Conservation (phyloP, 2,888 invertebrate genomes). For the Omphaloscelis lunosa region DNA sequence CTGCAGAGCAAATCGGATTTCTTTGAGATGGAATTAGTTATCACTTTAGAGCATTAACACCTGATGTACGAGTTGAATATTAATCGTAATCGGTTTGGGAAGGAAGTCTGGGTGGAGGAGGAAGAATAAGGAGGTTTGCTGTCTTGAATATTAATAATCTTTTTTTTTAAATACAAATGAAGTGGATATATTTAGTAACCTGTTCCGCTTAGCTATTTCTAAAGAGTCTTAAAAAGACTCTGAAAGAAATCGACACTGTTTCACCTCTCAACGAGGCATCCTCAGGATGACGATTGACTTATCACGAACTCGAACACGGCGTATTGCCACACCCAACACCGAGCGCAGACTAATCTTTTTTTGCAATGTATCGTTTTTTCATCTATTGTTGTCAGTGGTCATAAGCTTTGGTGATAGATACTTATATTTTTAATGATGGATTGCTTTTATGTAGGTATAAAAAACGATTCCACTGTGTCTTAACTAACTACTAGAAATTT, state of each 20-base stretch:
- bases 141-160: background rate
- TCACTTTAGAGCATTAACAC: conserved; percentile 83
- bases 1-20: conserved; percentile 76
- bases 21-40: conserved; percentile 85
- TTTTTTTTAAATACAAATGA: too few species aligned
- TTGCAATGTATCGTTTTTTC: background rate
- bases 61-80: conserved; percentile 64
- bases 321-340: too few species aligned
- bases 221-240: too few species aligned
- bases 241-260: too few species aligned
- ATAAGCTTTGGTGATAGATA: background rate
- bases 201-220: too few species aligned
- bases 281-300: too few species aligned
- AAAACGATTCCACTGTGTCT: background rate
- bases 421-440: background rate
- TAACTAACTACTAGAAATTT: background rate
- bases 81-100: conserved; percentile 37
- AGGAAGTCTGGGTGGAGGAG: conserved; percentile 1
- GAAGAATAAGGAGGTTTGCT: background rate
- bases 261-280: too few species aligned
- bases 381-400: background rate
- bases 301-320: too few species aligned
- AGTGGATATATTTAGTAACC: too few species aligned
- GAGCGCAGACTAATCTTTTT: too few species aligned
- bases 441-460: background rate